Evolutionary conservation across 2,113 vertebrate species (phyloP).

Genomic region (Alces alces): DNA sequence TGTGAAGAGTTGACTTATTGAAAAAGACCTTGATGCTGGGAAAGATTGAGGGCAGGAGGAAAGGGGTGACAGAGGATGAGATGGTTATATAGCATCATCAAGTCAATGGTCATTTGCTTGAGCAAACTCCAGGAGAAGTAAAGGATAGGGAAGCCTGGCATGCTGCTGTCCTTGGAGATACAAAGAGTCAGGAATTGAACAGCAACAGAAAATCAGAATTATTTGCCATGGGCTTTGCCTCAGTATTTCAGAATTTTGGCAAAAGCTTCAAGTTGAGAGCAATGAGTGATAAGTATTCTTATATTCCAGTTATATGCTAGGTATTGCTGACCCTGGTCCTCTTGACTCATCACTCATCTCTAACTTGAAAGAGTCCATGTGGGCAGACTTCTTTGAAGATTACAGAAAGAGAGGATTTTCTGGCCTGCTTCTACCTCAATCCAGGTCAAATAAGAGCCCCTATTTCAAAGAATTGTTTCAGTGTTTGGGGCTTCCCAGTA

Average conservation of each 20-base stretch:
- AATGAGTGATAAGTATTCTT: rapidly evolving
- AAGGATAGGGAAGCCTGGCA: neutral
- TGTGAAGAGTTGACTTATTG: neutral
- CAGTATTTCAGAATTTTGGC: neutral
- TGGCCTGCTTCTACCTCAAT: neutral
- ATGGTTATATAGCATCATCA: neutral
- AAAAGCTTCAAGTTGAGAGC: neutral
- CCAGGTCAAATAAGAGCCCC: neutral
- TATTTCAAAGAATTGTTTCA: neutral
- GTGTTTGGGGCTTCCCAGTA: neutral
- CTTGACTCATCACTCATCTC: too few species aligned
- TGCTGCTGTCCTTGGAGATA: neutral
- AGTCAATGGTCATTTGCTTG: neutral
- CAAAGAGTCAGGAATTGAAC: neutral
- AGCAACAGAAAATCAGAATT: neutral
- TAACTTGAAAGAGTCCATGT: neutral
- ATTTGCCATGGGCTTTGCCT: neutral
- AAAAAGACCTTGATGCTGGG: neutral
- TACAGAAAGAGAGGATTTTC: neutral
- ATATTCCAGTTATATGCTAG: neutral
- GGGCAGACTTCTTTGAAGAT: neutral
- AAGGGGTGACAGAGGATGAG: neutral
- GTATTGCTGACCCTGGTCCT: rapidly evolving
- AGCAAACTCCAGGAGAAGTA: neutral
- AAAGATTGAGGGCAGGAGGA: neutral